phyloP scores from a whole-genome alignment of 2,888 invertebrate species.

The Cerastis leucographa region DNA sequence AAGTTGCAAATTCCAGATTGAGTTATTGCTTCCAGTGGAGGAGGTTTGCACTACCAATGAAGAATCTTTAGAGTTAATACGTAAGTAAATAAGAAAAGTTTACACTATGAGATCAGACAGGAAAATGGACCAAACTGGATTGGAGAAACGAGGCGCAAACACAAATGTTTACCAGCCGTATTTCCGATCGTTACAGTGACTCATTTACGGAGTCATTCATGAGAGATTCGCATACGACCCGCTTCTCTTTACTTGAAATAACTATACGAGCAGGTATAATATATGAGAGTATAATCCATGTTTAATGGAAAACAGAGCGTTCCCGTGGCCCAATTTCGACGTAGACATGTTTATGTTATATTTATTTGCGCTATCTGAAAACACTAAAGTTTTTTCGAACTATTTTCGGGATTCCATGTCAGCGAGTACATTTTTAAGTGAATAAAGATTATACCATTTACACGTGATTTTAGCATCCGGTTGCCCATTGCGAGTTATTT shows the following conservation, averaged over 20 bases:
- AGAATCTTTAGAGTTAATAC: conserved; percentile 11
- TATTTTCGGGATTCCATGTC: conserved; percentile 34
- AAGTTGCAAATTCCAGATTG: conserved; percentile 34
- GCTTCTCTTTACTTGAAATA: conserved; percentile 34
- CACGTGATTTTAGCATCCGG: conserved; percentile 31
- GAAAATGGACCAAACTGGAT: conserved; percentile 30
- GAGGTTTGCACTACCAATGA: conserved; percentile 7
- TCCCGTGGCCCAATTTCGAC: conserved; percentile 71
- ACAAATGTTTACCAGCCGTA: conserved; percentile 44
- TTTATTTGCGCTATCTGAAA: conserved; percentile 69
- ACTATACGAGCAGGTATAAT: conserved; percentile 20
- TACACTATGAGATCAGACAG: conserved; percentile 18
- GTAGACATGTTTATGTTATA: conserved; percentile 71
- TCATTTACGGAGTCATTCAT: conserved; percentile 42
- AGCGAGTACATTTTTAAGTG: conserved; percentile 32
- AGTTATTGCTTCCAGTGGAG: conserved; percentile 1
- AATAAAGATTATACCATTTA: conserved; percentile 25
- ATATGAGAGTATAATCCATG: conserved; percentile 32
- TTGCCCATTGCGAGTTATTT: conserved; percentile 20
- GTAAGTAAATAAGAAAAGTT: conserved; percentile 29
- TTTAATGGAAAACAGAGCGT: conserved; percentile 70
- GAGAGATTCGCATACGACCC: conserved; percentile 37
- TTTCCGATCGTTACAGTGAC: conserved; percentile 41
- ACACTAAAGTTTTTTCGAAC: conserved; percentile 24
- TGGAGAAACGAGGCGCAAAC: conserved; percentile 36